A percentile compares a stretch with the other conserved stretches of the same genome.
Conservation (phyloP, 2,797 vertebrate genomes). For the Lithobates sylvaticus region DNA sequence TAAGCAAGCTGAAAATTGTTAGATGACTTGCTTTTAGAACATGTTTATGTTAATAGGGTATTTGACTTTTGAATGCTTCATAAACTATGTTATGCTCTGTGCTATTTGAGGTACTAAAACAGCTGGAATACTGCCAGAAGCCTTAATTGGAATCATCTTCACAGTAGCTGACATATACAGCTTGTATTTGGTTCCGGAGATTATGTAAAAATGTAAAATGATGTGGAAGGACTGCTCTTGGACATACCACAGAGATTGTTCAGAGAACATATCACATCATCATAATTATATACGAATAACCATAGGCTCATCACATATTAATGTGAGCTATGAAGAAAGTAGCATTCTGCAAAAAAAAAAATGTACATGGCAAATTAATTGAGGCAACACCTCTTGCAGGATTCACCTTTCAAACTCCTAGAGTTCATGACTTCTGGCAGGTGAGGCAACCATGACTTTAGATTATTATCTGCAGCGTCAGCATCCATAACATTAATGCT, state of each 20-base stretch:
- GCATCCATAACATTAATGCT: too few species aligned
- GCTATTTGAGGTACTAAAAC: conserved; percentile 83
- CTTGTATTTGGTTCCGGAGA: conserved; percentile 79
- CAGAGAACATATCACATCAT: neutral
- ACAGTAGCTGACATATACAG: conserved; percentile 81
- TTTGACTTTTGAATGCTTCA: conserved; percentile 88
- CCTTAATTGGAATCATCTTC: conserved; percentile 86
- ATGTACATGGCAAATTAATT: too few species aligned
- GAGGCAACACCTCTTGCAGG: too few species aligned
- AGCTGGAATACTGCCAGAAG: conserved; percentile 82
- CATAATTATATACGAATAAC: conserved; percentile 3
- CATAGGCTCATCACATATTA: too few species aligned
- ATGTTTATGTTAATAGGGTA: conserved; percentile 86
- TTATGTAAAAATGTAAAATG: conserved; percentile 81
- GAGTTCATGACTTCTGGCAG: too few species aligned
- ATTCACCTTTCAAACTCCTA: too few species aligned
- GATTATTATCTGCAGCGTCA: too few species aligned
- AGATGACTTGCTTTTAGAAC: conserved; percentile 81
- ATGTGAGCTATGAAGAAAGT: too few species aligned
- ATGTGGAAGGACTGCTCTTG: conserved; percentile 73
- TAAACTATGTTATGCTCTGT: conserved; percentile 83
- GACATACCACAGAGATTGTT: neutral
- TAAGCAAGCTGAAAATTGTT: conserved; percentile 78
- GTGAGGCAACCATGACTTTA: too few species aligned
- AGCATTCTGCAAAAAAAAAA: too few species aligned